Base-by-base conservation (phyloP, 2,888 invertebrate species). In the Apantesis nais region DNA sequence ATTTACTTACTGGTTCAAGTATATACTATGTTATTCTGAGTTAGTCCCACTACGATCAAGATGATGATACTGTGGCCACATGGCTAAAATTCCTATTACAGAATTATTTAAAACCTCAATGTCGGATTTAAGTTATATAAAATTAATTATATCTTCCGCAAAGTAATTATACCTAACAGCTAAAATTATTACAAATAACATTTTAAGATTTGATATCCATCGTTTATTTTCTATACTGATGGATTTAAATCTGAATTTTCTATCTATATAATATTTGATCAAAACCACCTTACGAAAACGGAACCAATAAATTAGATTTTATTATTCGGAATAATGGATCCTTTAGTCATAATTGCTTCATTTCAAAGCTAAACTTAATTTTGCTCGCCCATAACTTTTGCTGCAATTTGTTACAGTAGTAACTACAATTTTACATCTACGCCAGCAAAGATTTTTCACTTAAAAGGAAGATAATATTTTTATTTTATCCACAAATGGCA, bases 301-400 rank as follows among this genome's bases (percentile, higher is more conserved):
- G 44, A 37, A 62, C 62, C 62, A 44, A 62, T 62, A 37, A 67
- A 67, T 48, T 62, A 62, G n/a, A 16, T 62, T 66, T 64, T 60
- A 67, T 41, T 67, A 67, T 67, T 60, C 14, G 58, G 41, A 41
- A 67, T 60, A 44, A 44, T 60, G 44, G 14, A 67, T 67, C 58
- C 62, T 62, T 25, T 37, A 25, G 34, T 48, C 25, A 37, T 62
- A 48, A 67, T 67, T 31, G 48, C 48, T 48, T 48, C n/a, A 67
- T 67, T 67, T 67, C n/a, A 34, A 34, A 41, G 58, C 29, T 19
- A 60, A 66, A 60, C 60, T 60, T 60, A 60, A 61, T 67, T 67
- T 61, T 60, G 41, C 44, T 60, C 34, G 44, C n/a, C 14, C 31
- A 61, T 60, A 61, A 67, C 31, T 60, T 61, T 11, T 55, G n/a